phyloP scores from a whole-genome alignment of 2,113 vertebrate genomes.

The Zosterops lateralis region DNA sequence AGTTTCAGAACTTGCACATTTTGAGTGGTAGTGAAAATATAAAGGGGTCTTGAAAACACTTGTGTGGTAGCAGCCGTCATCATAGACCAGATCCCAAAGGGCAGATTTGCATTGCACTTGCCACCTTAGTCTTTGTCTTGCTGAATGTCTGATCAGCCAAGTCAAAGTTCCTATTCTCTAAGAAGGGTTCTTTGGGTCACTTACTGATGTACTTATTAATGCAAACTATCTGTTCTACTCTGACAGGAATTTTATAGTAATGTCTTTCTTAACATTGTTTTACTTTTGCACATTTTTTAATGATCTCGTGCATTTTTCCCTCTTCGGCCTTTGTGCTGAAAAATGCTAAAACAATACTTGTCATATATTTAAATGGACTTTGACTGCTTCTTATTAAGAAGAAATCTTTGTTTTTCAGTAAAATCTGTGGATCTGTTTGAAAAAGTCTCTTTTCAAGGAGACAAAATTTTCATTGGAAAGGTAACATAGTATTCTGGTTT shows the following conservation, averaged over 20 bases:
- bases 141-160: neutral
- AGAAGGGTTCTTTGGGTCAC: neutral
- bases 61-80: neutral
- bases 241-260: neutral
- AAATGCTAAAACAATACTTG: neutral
- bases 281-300: neutral
- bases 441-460: neutral
- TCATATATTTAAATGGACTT: neutral
- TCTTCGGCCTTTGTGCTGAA: neutral
- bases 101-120: neutral
- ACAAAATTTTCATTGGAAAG: neutral
- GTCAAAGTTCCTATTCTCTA: neutral
- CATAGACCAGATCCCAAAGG: neutral
- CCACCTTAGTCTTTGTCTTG: neutral
- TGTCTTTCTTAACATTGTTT: neutral
- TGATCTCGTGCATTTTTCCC: neutral
- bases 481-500: neutral
- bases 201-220: neutral
- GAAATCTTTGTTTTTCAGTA: neutral
- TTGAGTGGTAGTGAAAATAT: neutral
- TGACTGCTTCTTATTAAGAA: neutral
- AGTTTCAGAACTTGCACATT: neutral
- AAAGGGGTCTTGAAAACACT: neutral
- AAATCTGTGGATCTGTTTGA: neutral
- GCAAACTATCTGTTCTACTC: neutral